Evolutionary conservation across 2,113 vertebrate species (phyloP), one percentile per base, ranked within the genome.

Genomic region (Albula goreensis): DNA sequence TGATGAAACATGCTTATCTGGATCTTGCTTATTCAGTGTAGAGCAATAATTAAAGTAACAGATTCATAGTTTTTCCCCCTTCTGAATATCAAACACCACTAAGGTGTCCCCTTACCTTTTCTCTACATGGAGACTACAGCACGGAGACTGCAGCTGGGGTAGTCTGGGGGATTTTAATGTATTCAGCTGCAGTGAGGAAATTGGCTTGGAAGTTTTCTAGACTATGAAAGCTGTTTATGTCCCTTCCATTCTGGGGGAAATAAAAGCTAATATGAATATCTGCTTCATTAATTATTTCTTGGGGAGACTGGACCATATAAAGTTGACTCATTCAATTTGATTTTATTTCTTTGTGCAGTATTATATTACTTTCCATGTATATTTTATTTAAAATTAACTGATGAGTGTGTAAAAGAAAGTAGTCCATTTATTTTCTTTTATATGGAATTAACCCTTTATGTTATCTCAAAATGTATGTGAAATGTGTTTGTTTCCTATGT

Each of bases 11-110:
- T 49, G 49, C 49, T 84, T 84, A 74, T 77, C 48, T 19, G 74
- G 60, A 41, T 60, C 25, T 78, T 79, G 84, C 70, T 85, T 79
- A 78, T 56, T 78, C 84, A 85, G 84, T 3, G 25, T 8, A 31
- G 74, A n/a, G 8, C 49, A 80, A 56, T 85, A 79, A 85, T 80
- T 80, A 86, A 81, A 81, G 51, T 50, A 81, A 19, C 22, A 81
- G 7, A 81, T 57, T 80, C 41, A 66, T 63, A 56, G 13, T 57
- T 81, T 81, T 78, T 25, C 57, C 70, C 78, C 31, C 51, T 57
- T 80, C 52, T 79, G 31, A 80, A 85, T 85, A 80, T 56, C 50
- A 85, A 53, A 78, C 57, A n/a, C 4, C 48, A 84, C 12, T 77
- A 53, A 60, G 41, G 77, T 85, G 50, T 48, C 78, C 77, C 49